A percentile compares a stretch with the other conserved stretches of the same genome.
phyloP scores from a whole-genome alignment of 1,140 invertebrate species.

The Glossosoma conforme region DNA sequence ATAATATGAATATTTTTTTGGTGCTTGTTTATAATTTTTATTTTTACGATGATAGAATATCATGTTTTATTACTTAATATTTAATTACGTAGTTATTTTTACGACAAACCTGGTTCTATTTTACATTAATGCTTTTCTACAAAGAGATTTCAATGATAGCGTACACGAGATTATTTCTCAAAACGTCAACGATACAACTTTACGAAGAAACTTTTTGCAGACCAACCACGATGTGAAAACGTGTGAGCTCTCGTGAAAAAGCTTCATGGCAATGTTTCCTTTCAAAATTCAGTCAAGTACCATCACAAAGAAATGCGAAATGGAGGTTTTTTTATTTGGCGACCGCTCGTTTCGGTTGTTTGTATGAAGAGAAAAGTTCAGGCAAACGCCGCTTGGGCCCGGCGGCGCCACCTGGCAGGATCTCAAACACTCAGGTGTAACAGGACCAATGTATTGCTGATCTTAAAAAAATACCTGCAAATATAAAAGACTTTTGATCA shows the following conservation, averaged over 20 bases:
- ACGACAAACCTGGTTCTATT: no score
- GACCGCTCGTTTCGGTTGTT: slow-evolving; percentile 15
- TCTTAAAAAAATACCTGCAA: no score
- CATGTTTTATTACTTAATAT: no score
- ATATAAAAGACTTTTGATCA: no score
- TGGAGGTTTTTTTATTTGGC: slow-evolving; percentile 11
- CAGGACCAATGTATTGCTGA: no score
- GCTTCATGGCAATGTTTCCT: neutral
- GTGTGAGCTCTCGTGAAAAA: neutral
- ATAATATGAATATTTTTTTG: neutral
- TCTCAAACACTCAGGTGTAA: slow-evolving; percentile 12
- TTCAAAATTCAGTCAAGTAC: neutral
- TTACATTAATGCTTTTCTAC: no score
- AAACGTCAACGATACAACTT: neutral
- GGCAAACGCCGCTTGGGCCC: slow-evolving; percentile 1
- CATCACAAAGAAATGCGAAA: slow-evolving; percentile 2
- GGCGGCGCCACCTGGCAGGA: slow-evolving; percentile 12
- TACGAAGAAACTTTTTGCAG: neutral
- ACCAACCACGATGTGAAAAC: neutral
- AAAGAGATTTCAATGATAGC: slow-evolving; percentile 24
- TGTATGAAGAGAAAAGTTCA: neutral
- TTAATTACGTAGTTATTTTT: no score
- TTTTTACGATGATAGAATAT: no score
- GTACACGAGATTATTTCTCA: slow-evolving; percentile 16
- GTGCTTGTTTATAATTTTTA: neutral